Conservation (phyloP, 2,888 invertebrate genomes). For the Serripes groenlandicus region DNA sequence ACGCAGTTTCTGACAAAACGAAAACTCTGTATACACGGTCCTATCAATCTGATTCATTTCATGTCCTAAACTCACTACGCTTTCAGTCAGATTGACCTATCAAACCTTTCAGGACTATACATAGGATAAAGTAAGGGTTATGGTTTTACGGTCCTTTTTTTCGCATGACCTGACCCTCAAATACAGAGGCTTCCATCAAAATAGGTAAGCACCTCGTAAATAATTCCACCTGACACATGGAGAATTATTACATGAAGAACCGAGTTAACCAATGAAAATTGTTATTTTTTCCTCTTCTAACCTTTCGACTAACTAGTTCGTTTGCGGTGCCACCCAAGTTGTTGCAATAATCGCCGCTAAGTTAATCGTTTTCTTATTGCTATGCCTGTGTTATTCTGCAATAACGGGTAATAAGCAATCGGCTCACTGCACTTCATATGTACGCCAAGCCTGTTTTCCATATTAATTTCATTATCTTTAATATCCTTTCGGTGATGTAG, state of each 20-base stretch:
- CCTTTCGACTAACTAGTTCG: slow-evolving; percentile 1
- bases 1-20: too few relatives aligned
- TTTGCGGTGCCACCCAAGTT: slow-evolving; percentile 44
- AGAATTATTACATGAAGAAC: slow-evolving; percentile 12
- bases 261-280: slow-evolving; percentile 13
- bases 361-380: slow-evolving; percentile 53
- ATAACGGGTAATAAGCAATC: slow-evolving; percentile 38
- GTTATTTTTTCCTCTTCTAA: slow-evolving; percentile 10
- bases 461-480: slow-evolving; percentile 28
- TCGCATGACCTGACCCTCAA: too few relatives aligned
- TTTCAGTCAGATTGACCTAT: too few relatives aligned
- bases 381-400: slow-evolving; percentile 43
- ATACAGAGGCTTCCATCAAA: not conserved
- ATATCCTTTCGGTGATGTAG: slow-evolving; percentile 11
- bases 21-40: too few relatives aligned
- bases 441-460: not conserved
- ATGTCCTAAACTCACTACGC: too few relatives aligned
- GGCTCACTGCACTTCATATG: slow-evolving; percentile 19
- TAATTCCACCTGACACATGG: slow-evolving; percentile 21
- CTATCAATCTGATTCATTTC: too few relatives aligned
- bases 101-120: too few relatives aligned
- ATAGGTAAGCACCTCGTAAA: not conserved
- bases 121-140: too few relatives aligned
- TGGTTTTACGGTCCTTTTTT: not conserved
- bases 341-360: slow-evolving; percentile 32